These are phyloP conservation scores for Orthonyx spaldingii DNA, from an alignment of 2,113 vertebrate species.

Conservation along the genomic window DNA sequence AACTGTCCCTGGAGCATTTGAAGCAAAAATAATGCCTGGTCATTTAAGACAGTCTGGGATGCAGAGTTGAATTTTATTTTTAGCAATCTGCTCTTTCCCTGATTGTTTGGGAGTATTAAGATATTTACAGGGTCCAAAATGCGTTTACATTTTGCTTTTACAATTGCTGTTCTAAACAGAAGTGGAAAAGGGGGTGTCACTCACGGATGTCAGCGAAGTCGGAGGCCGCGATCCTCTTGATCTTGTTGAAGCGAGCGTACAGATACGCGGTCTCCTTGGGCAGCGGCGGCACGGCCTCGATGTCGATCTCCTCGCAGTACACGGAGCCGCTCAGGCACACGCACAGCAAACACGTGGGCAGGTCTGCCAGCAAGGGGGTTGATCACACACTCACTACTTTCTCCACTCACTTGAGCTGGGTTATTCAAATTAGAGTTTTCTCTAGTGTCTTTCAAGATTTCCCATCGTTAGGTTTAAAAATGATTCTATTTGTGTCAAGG, in stretches of 20 bases:
- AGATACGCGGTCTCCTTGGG: conserved; percentile 94
- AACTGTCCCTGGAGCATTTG: background rate
- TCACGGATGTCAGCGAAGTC: conserved; percentile 90
- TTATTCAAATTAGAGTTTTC: background rate
- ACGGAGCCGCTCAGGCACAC: conserved; percentile 94
- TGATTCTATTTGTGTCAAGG: accelerated
- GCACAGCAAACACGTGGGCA: conserved; percentile 92
- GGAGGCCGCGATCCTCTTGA: conserved; percentile 85
- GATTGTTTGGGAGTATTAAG: background rate
- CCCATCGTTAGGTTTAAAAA: accelerated
- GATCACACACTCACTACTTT: background rate
- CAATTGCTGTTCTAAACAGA: background rate
- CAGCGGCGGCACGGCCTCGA: conserved; percentile 84
- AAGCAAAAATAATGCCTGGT: background rate
- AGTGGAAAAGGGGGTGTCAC: conserved; percentile 1
- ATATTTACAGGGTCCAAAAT: background rate
- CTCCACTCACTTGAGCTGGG: background rate
- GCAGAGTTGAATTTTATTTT: background rate
- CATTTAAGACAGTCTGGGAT: background rate
- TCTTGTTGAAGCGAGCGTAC: conserved; percentile 95
- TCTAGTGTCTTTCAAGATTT: background rate
- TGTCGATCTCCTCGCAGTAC: conserved; percentile 92
- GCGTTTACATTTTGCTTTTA: background rate
- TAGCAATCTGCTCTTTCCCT: background rate
- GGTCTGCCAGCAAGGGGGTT: conserved; percentile 68